Evolutionary conservation across 2,113 vertebrate genomes (phyloP), one percentile per base, ranked within the genome.

Genomic region (Poeciliopsis prolifica): DNA sequence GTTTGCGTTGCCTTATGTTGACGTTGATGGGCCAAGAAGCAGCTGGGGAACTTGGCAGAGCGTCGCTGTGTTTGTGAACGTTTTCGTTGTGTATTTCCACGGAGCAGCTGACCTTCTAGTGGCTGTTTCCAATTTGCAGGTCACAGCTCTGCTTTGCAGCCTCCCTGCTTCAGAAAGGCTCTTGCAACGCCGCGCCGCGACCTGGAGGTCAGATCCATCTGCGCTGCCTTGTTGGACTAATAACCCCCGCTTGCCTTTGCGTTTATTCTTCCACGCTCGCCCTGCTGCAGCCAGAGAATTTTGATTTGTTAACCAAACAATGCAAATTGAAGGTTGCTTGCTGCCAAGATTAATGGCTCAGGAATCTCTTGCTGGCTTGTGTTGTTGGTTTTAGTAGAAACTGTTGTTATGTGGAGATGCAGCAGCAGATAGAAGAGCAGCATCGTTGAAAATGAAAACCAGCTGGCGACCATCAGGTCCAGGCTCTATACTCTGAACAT

Each of bases 111-210:
- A 84, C 84, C 65, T 78, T 73, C 74, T 74, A 67, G 61, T 75
- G 74, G 70, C 91, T 92, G 92, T 87, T 92, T 93, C 78, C 75
- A 83, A 91, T 92, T 91, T 91, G 74, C 75, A 81, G 75, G 75
- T 90, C 77, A 75, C 78, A 73, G 68, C 87, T 84, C 88, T 88
- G 84, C 87, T 88, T 89, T 86, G 87, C 88, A 79, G 75, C 80
- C 87, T 72, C 48, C 81, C 63, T 19, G 31, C 30, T 2, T 15
- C 17, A 30, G 31, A n/a, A 33, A 31, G 14, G 61, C n/a, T 44
- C 51, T 58, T n/a, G 24, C n/a, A n/a, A n/a, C 51, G 24, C 51
- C 51, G 3, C 5, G 22, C 51, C 24, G 51, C 67, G 37, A 80
- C 51, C 65, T 61, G 69, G 63, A 31, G 61, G 64, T 70, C 4